These are phyloP conservation scores for Calypte anna DNA, from an alignment of 2,113 vertebrate species.

Conservation along the genomic window DNA sequence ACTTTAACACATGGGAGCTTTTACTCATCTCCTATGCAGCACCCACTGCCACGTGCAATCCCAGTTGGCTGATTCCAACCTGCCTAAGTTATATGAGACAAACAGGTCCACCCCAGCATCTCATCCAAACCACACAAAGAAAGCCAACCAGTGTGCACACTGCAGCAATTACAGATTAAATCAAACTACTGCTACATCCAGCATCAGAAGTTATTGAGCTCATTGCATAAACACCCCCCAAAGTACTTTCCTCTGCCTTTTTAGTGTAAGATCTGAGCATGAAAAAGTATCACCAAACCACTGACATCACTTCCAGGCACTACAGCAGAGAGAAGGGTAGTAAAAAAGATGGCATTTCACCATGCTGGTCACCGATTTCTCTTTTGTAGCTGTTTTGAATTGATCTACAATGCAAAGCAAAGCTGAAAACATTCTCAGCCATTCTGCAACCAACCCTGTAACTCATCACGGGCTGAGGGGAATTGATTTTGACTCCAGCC, in stretches of 20 bases:
- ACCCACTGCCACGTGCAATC: neutral
- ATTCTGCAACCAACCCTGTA: neutral
- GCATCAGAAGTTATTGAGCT: neutral
- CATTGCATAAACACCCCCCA: neutral
- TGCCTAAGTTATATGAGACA: neutral
- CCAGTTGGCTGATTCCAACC: neutral
- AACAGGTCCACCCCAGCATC: neutral
- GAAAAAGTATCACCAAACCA: neutral
- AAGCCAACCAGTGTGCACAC: neutral
- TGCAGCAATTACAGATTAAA: neutral
- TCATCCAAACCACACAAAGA: neutral
- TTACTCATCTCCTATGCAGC: accelerated
- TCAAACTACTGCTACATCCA: neutral
- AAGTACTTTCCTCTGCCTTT: neutral
- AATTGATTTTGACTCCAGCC: neutral
- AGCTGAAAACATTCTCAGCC: neutral
- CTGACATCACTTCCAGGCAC: neutral
- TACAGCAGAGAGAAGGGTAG: neutral
- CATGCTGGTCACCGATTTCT: neutral
- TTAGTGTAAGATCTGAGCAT: neutral
- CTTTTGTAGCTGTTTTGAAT: neutral
- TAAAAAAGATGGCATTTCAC: neutral
- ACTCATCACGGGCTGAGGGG: accelerated
- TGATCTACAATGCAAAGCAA: neutral
- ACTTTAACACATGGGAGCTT: neutral